phyloP scores from a whole-genome alignment of 1,140 invertebrate species.

The Drosophila lacertosa region DNA sequence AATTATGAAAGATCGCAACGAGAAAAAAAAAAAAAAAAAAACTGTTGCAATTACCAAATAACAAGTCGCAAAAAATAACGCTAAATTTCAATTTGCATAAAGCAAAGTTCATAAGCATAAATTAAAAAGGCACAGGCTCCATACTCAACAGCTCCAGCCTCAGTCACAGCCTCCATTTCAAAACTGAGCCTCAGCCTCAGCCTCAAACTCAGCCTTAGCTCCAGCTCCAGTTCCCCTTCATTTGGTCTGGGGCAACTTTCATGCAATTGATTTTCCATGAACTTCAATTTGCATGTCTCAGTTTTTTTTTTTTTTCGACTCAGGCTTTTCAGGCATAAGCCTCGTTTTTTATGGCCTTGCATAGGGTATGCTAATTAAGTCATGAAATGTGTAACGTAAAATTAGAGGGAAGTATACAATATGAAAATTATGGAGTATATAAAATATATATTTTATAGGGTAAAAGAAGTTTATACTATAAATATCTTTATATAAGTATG shows the following conservation, averaged over 20 bases:
- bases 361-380: neutral
- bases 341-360: slow-evolving; percentile 8
- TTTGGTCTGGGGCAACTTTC: slow-evolving; percentile 62
- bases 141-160: slow-evolving; percentile 33
- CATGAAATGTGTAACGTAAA: no score
- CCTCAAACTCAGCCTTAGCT: neutral
- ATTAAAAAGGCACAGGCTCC: slow-evolving; percentile 42
- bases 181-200: neutral
- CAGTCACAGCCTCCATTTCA: slow-evolving; percentile 9
- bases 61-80: slow-evolving; percentile 4
- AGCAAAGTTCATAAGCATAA: slow-evolving; percentile 69
- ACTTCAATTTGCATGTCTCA: slow-evolving; percentile 66
- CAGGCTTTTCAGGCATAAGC: neutral
- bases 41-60: slow-evolving; percentile 44
- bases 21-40: no score
- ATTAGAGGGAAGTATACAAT: no score
- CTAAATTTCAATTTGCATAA: slow-evolving; percentile 68
- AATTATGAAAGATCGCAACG: slow-evolving; percentile 19
- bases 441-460: no score
- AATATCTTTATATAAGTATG: no score
- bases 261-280: slow-evolving; percentile 74
- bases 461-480: no score
- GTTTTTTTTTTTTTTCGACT: slow-evolving; percentile 42
- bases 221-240: slow-evolving; percentile 50
- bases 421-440: no score